Percentiles rank a stretch among this genome's conserved stretches.
Evolutionary conservation across 2,113 vertebrate species (phyloP).

Genomic region (Oncorhynchus clarkii): DNA sequence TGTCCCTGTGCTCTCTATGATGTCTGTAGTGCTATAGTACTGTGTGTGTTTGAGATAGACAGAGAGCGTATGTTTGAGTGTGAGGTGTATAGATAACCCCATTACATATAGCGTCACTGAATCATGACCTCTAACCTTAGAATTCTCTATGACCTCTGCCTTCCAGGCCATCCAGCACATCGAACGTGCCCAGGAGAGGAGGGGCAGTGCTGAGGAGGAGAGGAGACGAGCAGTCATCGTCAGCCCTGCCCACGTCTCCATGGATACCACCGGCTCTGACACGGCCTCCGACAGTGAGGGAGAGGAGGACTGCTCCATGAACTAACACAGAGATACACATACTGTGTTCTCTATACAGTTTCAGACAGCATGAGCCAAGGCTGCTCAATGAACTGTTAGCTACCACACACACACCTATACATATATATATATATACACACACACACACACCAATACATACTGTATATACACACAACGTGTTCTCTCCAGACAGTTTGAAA

Average conservation of each 20-base stretch:
- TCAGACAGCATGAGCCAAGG: constrained; percentile 16
- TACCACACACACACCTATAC: background rate
- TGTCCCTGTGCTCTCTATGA: background rate
- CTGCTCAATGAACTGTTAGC: constrained; percentile 82
- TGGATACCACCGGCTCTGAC: constrained; percentile 84
- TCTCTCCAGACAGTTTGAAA: background rate
- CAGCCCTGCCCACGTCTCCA: constrained; percentile 77
- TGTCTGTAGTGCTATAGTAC: background rate
- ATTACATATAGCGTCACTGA: too few relatives aligned
- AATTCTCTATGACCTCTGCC: background rate
- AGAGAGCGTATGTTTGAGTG: background rate
- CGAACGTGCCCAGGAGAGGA: constrained; percentile 90
- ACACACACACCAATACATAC: background rate
- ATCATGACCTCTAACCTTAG: too few relatives aligned
- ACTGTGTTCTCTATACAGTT: background rate
- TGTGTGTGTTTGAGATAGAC: background rate
- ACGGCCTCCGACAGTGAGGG: constrained; percentile 92
- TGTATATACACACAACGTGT: background rate
- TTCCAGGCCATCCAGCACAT: constrained; percentile 98
- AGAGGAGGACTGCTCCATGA: constrained; percentile 85
- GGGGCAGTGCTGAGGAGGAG: constrained; percentile 85
- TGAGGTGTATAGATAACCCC: too few relatives aligned
- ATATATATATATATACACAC: background rate
- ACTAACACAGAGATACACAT: constrained; percentile 67
- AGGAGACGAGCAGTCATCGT: constrained; percentile 91